Base-by-base conservation (phyloP, 2,888 invertebrate genomes). In the Drosophila differens region DNA sequence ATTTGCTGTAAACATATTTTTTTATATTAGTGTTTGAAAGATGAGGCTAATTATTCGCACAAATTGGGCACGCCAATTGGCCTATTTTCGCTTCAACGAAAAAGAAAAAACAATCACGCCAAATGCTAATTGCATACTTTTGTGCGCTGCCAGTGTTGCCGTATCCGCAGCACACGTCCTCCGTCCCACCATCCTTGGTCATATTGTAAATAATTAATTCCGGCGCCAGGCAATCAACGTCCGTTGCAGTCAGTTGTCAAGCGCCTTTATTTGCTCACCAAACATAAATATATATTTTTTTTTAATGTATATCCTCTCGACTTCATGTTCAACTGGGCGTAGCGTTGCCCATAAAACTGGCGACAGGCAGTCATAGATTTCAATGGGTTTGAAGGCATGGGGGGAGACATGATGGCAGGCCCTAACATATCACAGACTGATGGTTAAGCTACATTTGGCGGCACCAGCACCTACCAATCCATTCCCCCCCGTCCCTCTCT, bases 161-260 rank as follows among this genome's bases (percentile, higher is more conserved):
- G 64, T 57, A 58, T 64, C 58, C 59, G 22, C 44, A 22, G 16
- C 35, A 49, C 35, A 41, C 47, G 3, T 37, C 7, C 41, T 4
- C 30, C n/a, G 4, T 30, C 16, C 19, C 2, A 16, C 14, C 16
- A 16, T 3, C 52, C 49, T 25, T 12, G 44, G 35, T 35, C 72
- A 62, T 68, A 79, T 79, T 81, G 67, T 86, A 64, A 89, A 89
- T 89, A 89, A 86, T 89, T 89, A 86, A 89, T 83, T 68, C 71
- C 58, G 76, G 62, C 89, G 69, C 70, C 74, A 60, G 74, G 79
- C 89, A 83, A 89, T 86, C 85, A 89, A 81, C 79, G 76, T 79
- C 82, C 84, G 65, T 74, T 81, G 76, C 78, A 83, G 78, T 88
- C 78, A 85, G 81, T 85, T 88, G 86, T 85, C 84, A 85, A 85